Base-by-base conservation (phyloP, 2,888 invertebrate species). In the Sthenelais limicola region DNA sequence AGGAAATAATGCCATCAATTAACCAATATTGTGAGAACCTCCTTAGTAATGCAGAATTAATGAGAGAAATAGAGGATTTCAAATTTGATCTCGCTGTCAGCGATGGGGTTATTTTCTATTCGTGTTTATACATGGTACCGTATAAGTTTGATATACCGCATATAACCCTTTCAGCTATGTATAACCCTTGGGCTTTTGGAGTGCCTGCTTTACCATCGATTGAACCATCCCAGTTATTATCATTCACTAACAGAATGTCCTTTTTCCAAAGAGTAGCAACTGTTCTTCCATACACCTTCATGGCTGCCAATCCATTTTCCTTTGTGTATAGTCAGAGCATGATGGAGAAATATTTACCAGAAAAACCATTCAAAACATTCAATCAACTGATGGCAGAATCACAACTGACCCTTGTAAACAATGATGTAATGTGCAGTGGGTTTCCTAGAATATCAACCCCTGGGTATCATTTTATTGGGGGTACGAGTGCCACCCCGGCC, bases 351-450 rank as follows among this genome's bases (percentile, higher is more conserved):
- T 56, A 33, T 56, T 32, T 21, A 30, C 56, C 28, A 21, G 30
- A 56, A n/a, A 56, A 15, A n/a, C 56, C 56, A 4, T 56, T 33
- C 21, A 56, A 56, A 32, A n/a, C 28, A 3, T 56, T 56, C 30
- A 5, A 15, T 18, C 30, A 56, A 21, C 32, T 56, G 18, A 33
- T 56, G 2, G 4, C 56, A 7, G 56, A 56, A 15, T 56, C 56
- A 5, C 3, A 28, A 56, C 30, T 56, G 30, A 18, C 24, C 28
- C 30, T 56, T 2, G 24, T 28, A 15, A 56, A 56, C 21, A 32
- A 56, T 28, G 56, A 56, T 56, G 56, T 56, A 9, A 56, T 28
- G 3, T 56, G 56, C 33, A 33, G 5, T 56, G 30, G 56, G 33
- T 56, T 33, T 28, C 56, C 56, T 5, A 30, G 56, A 21, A 33